phyloP scores from a whole-genome alignment of 1,140 invertebrate species.

The Pseudobourletiella spinata region DNA sequence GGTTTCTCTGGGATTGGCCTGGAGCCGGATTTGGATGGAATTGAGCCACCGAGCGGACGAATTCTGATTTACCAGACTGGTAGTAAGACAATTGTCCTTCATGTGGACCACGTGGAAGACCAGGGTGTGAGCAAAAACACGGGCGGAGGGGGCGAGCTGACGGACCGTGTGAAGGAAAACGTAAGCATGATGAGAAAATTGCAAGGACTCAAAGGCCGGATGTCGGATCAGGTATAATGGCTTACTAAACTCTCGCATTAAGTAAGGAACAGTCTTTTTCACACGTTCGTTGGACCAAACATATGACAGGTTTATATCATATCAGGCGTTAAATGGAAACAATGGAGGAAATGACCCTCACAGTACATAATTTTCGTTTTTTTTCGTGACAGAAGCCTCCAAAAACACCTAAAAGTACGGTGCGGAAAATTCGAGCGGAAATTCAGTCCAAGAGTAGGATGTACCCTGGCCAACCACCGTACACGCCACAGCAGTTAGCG shows the following conservation, averaged over 20 bases:
- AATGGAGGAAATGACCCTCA: no score
- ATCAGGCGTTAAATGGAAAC: no score
- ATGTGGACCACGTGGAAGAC: neutral
- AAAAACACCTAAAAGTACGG: constrained; percentile 6
- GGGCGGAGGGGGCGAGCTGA: neutral
- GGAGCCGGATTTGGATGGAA: neutral
- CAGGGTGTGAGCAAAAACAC: neutral
- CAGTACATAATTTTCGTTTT: no score
- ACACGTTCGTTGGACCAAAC: no score
- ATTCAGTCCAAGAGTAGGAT: neutral
- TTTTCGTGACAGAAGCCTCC: neutral
- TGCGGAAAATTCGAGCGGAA: neutral
- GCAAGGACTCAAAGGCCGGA: constrained; percentile 1
- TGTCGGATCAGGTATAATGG: neutral
- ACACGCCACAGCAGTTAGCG: constrained; percentile 3
- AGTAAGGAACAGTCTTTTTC: no score
- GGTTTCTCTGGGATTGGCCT: neutral
- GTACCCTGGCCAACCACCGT: constrained; percentile 7
- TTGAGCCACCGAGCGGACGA: neutral
- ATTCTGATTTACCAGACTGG: constrained; percentile 10
- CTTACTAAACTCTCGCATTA: no score
- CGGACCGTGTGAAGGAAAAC: constrained; percentile 5
- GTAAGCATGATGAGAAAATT: constrained; percentile 5
- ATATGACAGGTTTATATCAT: no score
- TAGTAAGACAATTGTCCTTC: neutral